Evolutionary conservation across 2,797 vertebrate species (phyloP).

Genomic region (Chelmon rostratus): DNA sequence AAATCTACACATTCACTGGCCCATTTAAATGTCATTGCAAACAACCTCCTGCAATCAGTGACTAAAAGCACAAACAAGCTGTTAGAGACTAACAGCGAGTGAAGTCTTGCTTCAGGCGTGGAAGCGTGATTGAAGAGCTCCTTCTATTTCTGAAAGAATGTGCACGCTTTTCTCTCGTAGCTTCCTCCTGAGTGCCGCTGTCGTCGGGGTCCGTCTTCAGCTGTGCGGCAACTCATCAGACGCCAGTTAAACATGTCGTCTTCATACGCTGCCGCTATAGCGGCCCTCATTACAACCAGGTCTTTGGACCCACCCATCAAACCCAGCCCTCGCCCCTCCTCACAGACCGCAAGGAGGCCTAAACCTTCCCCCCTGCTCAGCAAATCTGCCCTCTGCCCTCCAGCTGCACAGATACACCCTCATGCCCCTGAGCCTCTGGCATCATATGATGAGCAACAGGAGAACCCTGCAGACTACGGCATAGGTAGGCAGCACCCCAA

Average conservation of each 20-base stretch:
- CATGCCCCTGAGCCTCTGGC: conserved; percentile 28
- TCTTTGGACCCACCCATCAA: conserved; percentile 24
- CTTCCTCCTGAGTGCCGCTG: conserved; percentile 16
- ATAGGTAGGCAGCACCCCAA: conserved; percentile 62
- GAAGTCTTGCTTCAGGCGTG: conserved; percentile 1
- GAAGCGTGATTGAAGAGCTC: not conserved
- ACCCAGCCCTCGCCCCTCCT: conserved; percentile 7
- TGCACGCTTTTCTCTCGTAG: conserved; percentile 29
- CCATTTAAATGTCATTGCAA: conserved; percentile 71
- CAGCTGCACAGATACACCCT: conserved; percentile 19
- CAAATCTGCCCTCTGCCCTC: not conserved
- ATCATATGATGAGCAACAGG: conserved; percentile 74
- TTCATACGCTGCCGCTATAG: conserved; percentile 80
- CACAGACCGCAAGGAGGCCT: conserved; percentile 1
- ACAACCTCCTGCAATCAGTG: conserved; percentile 23
- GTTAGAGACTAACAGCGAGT: not conserved
- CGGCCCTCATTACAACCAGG: conserved; percentile 62
- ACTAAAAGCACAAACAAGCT: conserved; percentile 18
- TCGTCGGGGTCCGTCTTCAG: conserved; percentile 22
- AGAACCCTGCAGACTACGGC: conserved; percentile 79
- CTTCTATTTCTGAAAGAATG: conserved; percentile 3
- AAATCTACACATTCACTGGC: conserved; percentile 57
- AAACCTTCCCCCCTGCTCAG: conserved; percentile 3
- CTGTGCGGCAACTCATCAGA: conserved; percentile 14
- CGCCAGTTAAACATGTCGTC: conserved; percentile 74